Base-by-base conservation (phyloP, 1,140 invertebrate species). In the Drosophila ohnishii region DNA sequence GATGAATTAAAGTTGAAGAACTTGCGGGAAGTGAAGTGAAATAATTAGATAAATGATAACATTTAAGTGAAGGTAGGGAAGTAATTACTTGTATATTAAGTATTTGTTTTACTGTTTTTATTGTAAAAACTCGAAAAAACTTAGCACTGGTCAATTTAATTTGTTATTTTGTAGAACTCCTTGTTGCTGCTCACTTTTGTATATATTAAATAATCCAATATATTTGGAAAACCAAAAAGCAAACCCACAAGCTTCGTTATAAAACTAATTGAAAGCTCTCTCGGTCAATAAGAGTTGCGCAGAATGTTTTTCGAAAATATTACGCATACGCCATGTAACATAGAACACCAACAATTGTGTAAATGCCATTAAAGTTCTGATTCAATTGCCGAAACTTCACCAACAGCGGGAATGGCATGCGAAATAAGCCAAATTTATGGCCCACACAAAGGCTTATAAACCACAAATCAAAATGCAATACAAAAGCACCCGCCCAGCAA, bases 391-490 rank as follows among this genome's bases (percentile, higher is more conserved):
- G 44, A 57, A 58, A 62, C 39, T 76, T 42, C 35, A 60, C 10
- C 32, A 47, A 37, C 55, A 65, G 34, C 37, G 53, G 34, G 11
- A 67, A 56, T 59, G 40, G 63, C 65, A 75, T 60, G 63, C 58
- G 51, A 78, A 81, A 78, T 87, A 87, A 86, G 83, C 64, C 67
- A 87, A 87, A 86, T 86, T 87, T 86, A 86, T 86, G 83, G 75
- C 60, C 63, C 75, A 79, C 45, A 73, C 75, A 83, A 87, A 83
- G 73, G 83, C 83, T 79, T 86, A 70, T 83, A 83, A 87, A 64
- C 83, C 83, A 86, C 83, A 86, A 86, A 86, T 86, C 83, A 86
- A 86, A 86, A 76, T 82, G 83, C 83, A 82, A 86, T 73, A 87
- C 83, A 86, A 86, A 77, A 67, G 78, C 79, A 47, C 82, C 75